These are phyloP conservation scores for Chrosomus eos DNA, from an alignment of 2,797 vertebrate species.

Conservation along the genomic window DNA sequence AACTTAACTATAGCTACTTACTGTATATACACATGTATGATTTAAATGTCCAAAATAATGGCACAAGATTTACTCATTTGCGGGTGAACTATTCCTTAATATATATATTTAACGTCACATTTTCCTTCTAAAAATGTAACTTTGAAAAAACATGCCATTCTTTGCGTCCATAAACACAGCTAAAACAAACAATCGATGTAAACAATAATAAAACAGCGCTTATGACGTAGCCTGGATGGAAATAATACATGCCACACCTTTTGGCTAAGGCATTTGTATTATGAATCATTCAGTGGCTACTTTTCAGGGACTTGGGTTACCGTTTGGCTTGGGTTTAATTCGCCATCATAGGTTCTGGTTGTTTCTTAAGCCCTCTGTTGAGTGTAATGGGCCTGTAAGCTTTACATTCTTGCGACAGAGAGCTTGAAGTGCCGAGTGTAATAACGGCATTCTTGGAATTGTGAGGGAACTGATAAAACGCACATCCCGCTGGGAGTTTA, in stretches of 20 bases:
- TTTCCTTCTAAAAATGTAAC: neutral
- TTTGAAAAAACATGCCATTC: neutral
- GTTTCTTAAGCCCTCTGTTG: slow-evolving; percentile 6
- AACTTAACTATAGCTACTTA: too few relatives aligned
- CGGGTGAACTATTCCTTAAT: neutral
- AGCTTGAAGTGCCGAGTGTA: slow-evolving; percentile 22
- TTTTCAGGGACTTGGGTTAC: slow-evolving; percentile 47
- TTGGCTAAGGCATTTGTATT: slow-evolving; percentile 54
- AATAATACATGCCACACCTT: slow-evolving; percentile 40
- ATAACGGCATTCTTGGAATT: slow-evolving; percentile 24
- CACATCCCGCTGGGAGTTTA: slow-evolving; percentile 28
- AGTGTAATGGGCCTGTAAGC: slow-evolving; percentile 38
- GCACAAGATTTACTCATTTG: too few relatives aligned
- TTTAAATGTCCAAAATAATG: too few relatives aligned
- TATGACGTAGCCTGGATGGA: neutral
- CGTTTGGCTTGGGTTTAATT: slow-evolving; percentile 14
- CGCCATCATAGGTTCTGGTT: neutral
- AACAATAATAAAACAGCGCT: slow-evolving; percentile 27
- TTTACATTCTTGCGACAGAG: slow-evolving; percentile 16
- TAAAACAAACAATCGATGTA: slow-evolving; percentile 9
- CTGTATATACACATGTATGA: too few relatives aligned
- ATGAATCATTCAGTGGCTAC: slow-evolving; percentile 54
- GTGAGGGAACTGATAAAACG: slow-evolving; percentile 27
- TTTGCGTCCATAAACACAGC: neutral
- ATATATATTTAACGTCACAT: neutral